Evolutionary conservation across 2,113 vertebrate genomes (phyloP), one percentile per base, ranked within the genome.

Genomic region (Deroptyus accipitrinus): DNA sequence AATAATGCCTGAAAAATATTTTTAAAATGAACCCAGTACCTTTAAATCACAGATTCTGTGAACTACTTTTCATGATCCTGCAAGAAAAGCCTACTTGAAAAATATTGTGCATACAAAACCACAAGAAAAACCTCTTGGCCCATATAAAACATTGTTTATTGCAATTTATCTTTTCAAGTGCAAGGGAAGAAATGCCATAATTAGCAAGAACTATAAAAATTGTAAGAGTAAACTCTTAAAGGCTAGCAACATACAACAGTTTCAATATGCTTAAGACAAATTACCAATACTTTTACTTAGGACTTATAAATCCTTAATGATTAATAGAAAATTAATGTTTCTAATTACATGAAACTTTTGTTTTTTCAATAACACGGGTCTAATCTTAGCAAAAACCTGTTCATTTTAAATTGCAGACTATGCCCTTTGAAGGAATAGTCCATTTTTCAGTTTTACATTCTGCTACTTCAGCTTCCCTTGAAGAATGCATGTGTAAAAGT

Each of bases 401-500:
- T 96, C 81, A 91, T 95, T 97, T 98, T 96, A 97, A 95, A 91
- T 96, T 97, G 97, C 97, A 98, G 90, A 92, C 78, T 94, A n/a
- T 97, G 97, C 95, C 97, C 97, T 97, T 98, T 96, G 41, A 85
- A 98, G 93, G 88, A 96, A 95, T 42, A 35, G 91, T 88, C 97
- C 97, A 98, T 98, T 99, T 98, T 98, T 98, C 98, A 98, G 96
- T 96, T 97, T 96, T 90, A 95, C 80, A 97, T 98, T 99, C 95
- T 98, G 98, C 99, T 98, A 97, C 94, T 98, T 99, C 98, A 99
- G 98, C 98, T 98, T 97, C 96, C 93, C 95, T 97, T 98, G 97
- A 98, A 98, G 96, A 93, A 93, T 92, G 96, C 96, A 98, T 96
- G 94, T 95, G 96, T 96, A 92, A 78, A 97, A 97, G 94, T 98